Conservation (phyloP, 2,797 vertebrate genomes). For the Bryconaethiops microstoma region DNA sequence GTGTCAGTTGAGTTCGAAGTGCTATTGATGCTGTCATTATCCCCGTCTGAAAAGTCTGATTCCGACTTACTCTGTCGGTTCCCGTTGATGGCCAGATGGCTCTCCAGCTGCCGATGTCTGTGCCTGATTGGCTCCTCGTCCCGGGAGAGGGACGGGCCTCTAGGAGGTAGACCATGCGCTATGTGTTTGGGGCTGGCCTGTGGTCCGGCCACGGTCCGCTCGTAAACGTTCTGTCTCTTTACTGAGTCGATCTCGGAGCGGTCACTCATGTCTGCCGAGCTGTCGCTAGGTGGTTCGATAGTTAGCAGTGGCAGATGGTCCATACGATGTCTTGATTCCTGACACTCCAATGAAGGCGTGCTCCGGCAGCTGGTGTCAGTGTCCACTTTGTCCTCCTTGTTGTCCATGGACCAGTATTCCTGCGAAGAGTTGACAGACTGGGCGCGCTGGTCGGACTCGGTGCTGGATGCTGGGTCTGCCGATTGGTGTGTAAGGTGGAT, state of each 20-base stretch:
- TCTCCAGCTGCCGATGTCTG: constrained; percentile 86
- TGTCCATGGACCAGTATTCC: constrained; percentile 91
- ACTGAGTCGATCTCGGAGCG: constrained; percentile 86
- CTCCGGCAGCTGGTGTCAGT: constrained; percentile 92
- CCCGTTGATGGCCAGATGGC: constrained; percentile 92
- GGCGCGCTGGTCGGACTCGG: constrained; percentile 85
- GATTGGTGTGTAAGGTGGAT: constrained; percentile 79
- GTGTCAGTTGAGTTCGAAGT: constrained; percentile 99
- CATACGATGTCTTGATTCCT: constrained; percentile 85
- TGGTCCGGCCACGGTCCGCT: constrained; percentile 76
- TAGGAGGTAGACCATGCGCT: constrained; percentile 82
- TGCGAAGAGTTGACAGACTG: constrained; percentile 82
- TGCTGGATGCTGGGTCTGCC: constrained; percentile 83
- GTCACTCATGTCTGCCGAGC: constrained; percentile 90
- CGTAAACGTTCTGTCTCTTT: constrained; percentile 83
- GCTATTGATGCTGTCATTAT: constrained; percentile 98
- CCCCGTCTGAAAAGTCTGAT: constrained; percentile 95
- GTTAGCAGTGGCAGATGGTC: constrained; percentile 91
- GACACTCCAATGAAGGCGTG: constrained; percentile 88
- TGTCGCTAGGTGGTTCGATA: constrained; percentile 92
- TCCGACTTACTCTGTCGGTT: constrained; percentile 95
- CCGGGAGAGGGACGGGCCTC: constrained; percentile 78
- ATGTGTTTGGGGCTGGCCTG: constrained; percentile 91
- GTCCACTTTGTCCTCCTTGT: constrained; percentile 89
- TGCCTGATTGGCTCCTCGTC: constrained; percentile 87